phyloP scores from a whole-genome alignment of 2,113 vertebrate genomes.

The Herpailurus yagouaroundi region DNA sequence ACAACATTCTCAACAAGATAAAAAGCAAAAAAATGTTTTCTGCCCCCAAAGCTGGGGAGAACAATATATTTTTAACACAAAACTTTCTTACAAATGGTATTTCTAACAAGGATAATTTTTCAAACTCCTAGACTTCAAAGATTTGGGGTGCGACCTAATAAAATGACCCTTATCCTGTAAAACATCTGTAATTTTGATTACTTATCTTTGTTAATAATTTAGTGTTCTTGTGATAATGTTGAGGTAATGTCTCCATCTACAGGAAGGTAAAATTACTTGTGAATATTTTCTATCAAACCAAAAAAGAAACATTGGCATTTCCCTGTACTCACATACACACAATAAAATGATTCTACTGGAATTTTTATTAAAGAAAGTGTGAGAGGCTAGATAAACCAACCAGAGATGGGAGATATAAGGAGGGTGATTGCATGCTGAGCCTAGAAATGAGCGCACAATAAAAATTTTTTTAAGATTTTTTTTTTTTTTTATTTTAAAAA shows the following conservation, averaged over 20 bases:
- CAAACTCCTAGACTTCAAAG: not conserved
- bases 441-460: not conserved
- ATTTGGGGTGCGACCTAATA: not conserved
- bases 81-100: not conserved
- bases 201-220: not conserved
- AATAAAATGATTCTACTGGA: not conserved
- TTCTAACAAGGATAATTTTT: not conserved
- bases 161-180: not conserved
- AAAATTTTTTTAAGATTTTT: not conserved
- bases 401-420: not conserved
- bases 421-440: not conserved
- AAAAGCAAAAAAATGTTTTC: not conserved
- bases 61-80: slow-evolving; percentile 17
- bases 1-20: slow-evolving; percentile 46
- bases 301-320: not conserved
- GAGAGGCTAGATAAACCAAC: not conserved
- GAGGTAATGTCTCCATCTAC: not conserved
- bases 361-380: not conserved
- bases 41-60: not conserved
- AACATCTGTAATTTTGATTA: not conserved
- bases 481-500: not conserved
- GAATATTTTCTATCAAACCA: not conserved
- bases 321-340: not conserved
- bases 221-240: not conserved
- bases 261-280: not conserved